A percentile compares a stretch with the other conserved stretches of the same genome.
These are phyloP conservation scores for Fulica atra DNA, from an alignment of 2,113 vertebrate genomes.

Conservation along the genomic window DNA sequence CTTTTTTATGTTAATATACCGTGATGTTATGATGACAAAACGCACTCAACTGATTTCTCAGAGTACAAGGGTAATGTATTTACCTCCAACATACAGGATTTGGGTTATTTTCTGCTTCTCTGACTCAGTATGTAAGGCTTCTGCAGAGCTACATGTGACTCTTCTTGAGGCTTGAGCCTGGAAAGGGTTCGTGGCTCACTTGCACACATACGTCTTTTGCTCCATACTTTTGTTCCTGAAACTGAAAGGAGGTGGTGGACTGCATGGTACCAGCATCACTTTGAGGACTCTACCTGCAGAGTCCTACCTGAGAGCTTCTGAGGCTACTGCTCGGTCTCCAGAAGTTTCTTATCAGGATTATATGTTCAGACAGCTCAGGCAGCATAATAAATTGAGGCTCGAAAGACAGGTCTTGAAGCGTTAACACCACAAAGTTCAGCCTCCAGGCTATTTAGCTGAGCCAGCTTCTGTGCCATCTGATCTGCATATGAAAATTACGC, in stretches of 20 bases:
- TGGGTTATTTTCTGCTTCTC: not conserved
- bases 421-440: not conserved
- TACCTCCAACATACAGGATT: not conserved
- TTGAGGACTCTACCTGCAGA: not conserved
- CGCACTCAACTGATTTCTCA: not conserved
- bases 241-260: not conserved
- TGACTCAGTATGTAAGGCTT: not conserved
- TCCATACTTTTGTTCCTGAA: not conserved
- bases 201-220: accelerated
- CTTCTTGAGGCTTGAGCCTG: not conserved
- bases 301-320: not conserved
- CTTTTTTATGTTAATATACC: not conserved
- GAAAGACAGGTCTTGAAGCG: not conserved
- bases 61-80: not conserved
- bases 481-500: not conserved
- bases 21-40: not conserved
- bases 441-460: not conserved
- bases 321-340: not conserved
- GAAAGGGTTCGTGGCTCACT: not conserved
- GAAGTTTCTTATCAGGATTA: slow-evolving; percentile 14
- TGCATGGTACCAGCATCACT: accelerated
- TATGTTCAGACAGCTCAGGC: not conserved
- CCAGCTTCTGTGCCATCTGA: not conserved
- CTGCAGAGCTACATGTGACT: not conserved
- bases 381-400: not conserved